These are phyloP conservation scores for Atherinosoma microstoma DNA, from an alignment of 2,797 vertebrate genomes.

Conservation along the genomic window DNA sequence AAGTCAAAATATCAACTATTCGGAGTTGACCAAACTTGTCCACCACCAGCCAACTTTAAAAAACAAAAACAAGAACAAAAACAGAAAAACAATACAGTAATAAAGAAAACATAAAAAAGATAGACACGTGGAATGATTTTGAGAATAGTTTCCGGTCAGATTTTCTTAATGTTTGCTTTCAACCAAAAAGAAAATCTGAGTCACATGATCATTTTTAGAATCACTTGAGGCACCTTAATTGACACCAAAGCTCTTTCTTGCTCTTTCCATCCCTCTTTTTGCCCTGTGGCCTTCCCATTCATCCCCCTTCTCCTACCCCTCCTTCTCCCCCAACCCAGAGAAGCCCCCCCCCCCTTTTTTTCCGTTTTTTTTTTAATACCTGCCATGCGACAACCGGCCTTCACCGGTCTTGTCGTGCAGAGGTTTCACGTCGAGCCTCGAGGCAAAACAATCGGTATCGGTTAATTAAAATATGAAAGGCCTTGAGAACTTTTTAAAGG, in stretches of 20 bases:
- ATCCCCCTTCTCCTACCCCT: constrained; percentile 30
- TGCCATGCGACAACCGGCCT: constrained; percentile 79
- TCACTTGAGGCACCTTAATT: constrained; percentile 29
- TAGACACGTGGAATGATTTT: not conserved
- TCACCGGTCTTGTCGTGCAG: constrained; percentile 73
- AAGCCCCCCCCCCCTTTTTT: constrained; percentile 3
- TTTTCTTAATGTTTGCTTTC: not conserved
- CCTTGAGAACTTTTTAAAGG: constrained; percentile 75
- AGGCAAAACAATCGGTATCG: constrained; percentile 78
- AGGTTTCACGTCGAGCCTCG: constrained; percentile 77
- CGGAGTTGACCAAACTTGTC: constrained; percentile 12
- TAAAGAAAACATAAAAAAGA: not conserved
- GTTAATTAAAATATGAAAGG: constrained; percentile 79
- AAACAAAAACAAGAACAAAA: not conserved
- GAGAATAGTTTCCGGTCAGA: not conserved
- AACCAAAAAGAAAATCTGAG: constrained; percentile 9
- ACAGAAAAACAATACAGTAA: not conserved
- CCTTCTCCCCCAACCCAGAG: constrained; percentile 16
- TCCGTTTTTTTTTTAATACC: constrained; percentile 65
- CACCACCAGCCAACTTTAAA: not conserved
- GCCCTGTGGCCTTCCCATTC: constrained; percentile 70
- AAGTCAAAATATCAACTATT: constrained; percentile 17
- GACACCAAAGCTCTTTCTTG: constrained; percentile 38
- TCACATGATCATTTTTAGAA: constrained; percentile 31
- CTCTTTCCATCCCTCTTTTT: constrained; percentile 33